Evolutionary conservation across 2,888 invertebrate species (phyloP), one percentile per base, ranked within the genome.

Genomic region (Aleiodes testaceus): DNA sequence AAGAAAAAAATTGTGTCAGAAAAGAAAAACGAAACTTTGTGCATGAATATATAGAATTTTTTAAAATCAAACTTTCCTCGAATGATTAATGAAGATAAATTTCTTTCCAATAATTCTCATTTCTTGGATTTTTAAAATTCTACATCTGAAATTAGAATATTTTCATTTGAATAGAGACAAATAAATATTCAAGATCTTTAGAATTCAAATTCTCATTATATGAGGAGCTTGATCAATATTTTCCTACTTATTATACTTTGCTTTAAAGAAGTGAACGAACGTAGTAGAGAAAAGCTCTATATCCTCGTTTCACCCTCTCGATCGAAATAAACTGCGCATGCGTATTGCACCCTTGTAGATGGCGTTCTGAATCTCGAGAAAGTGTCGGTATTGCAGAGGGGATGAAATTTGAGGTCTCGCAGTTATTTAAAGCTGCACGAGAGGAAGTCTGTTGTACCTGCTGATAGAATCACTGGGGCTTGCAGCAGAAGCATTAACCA

Each of bases 321-420:
- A 84, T 82, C 83, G 82, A 84, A 84, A 77, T 69, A 65, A 69
- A 75, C 71, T 76, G 85, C 86, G 85, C 86, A 85, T 85, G 86
- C 86, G 86, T 82, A 77, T 74, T 85, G 45, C 26, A 47, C 75
- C 82, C 77, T 49, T 69, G 75, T 66, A 36, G 22, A n/a, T 11
- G 22, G 45, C 44, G 20, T 7, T 26, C 12, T 26, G 4, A 2
- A 22, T 5, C 5, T 5, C 2, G 4, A 0, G 5, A 20, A 14
- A n/a, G 4, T 42, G 79, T 77, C 79, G 81, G 77, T 81, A 81
- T 78, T 26, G 72, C 72, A 79, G 78, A 53, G 44, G 74, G 77
- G 73, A 66, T 77, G 74, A 44, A 70, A 18, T 26, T 30, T 50
- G 49, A 45, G 55, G 20, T 66, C 30, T 67, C 72, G 63, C 44